Base-by-base conservation (phyloP, 2,113 vertebrate genomes). In the Marcusenius ussheri region DNA sequence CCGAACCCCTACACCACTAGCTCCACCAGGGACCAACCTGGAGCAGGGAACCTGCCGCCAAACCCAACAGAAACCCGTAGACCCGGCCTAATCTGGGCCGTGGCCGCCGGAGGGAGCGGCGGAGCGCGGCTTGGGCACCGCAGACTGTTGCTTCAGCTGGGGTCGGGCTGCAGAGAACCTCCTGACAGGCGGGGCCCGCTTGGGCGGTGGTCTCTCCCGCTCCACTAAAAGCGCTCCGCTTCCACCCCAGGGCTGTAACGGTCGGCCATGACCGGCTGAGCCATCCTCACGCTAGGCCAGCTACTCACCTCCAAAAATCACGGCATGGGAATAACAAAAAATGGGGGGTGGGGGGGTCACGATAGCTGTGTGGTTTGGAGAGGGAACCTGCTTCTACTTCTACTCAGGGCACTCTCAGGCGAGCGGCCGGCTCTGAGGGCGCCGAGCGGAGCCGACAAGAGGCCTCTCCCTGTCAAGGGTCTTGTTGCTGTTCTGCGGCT, bases 231-330 rank as follows among this genome's bases (percentile, higher is more conserved):
- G 31, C 42, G 5, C 45, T 21, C 83, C 10, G 42, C 46, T 84
- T 84, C 42, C 42, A 84, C 46, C 83, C 21, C 21, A 13, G 42
- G 39, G 11, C 83, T 17, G 46, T 45, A 84, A 45, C n/a, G 24
- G 24, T 84, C 39, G 21, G 39, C 83, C 45, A 45, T 84, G 39
- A 47, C 83, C 83, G 5, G 47, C 47, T 50, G 10, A 86, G 47
- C 7, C 89, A 19, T 21, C 83, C 85, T 3, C 46, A 17, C 8
- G 31, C 58, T 56, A 62, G 56, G 24, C 2, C 56, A 62, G 56
- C 24, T 24, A 88, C 51, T 45, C 89, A 42, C 42, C 89, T 83
- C 90, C 51, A 89, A 90, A 89, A 31, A 88, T 62, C 90, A 89
- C 88, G 87, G 86, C 50, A 56, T 46, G 49, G 24, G 42, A 84